Base-by-base conservation (phyloP, 2,888 invertebrate species). In the Torymus auratus region DNA sequence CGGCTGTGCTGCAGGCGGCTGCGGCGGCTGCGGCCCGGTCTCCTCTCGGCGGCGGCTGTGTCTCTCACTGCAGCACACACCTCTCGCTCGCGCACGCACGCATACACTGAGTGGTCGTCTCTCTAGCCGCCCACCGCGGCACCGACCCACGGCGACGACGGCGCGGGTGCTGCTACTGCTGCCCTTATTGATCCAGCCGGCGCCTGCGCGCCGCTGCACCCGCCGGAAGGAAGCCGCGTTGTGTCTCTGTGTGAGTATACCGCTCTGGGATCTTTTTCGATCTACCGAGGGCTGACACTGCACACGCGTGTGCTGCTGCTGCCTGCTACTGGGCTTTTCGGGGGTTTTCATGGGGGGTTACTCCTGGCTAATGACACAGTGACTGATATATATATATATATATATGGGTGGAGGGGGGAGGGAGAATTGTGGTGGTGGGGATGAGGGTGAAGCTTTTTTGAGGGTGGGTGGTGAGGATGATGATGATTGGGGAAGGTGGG, bases 111-210 rank as follows among this genome's bases (percentile, higher is more conserved):
- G 41, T 41, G 1, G 7, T 41, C 41, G n/a, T 41, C 41, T 41
- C 7, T 41, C 41, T 41, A 4, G 41, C 41, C 41, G 41, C 41
- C 41, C 41, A 20, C 41, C 7, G 7, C 41, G n/a, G n/a, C n/a
- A n/a, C n/a, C n/a, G 41, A 41, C 41, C 7, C 7, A 41, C 41
- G 41, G 41, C 7, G 41, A 7, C 41, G 7, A 10, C 7, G 41
- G 41, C 41, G 41, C 20, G 20, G 20, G 41, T 28, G 28, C 5
- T 10, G 41, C 5, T 41, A 7, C 7, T 41, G 7, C 7, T 10
- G 41, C 7, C 7, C 41, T 89, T 90, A 90, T 90, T 90, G 90
- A 90, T 90, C 90, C 85, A 83, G 82, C 82, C 84, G 86, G 89
- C 90, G 90, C 90, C 88, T 89, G 89, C 89, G 89, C 88, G 81